These are phyloP conservation scores for Eupeodes latifasciatus DNA, from an alignment of 2,888 invertebrate species.

Conservation along the genomic window DNA sequence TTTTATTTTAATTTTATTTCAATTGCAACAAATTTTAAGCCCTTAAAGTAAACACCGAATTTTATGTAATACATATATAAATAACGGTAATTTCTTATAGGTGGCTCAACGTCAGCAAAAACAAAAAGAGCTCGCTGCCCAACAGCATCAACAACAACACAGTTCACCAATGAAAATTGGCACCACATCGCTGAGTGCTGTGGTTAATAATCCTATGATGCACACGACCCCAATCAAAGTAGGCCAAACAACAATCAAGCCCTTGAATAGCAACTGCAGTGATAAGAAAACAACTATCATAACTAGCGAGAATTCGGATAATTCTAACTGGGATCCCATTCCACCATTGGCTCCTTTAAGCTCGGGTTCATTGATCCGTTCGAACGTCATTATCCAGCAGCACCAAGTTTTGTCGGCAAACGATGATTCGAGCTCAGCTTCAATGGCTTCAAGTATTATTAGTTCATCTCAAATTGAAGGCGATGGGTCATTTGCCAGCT, in stretches of 20 bases:
- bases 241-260: constrained; percentile 83
- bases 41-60: no score
- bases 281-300: constrained; percentile 81
- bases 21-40: neutral
- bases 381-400: constrained; percentile 67
- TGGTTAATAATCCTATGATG: constrained; percentile 83
- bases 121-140: constrained; percentile 86
- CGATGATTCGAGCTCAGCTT: constrained; percentile 84
- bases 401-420: constrained; percentile 69
- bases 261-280: constrained; percentile 79
- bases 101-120: constrained; percentile 89
- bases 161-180: constrained; percentile 81
- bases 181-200: constrained; percentile 82
- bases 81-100: constrained; percentile 81
- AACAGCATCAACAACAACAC: constrained; percentile 79
- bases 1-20: neutral
- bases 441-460: constrained; percentile 86
- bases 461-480: constrained; percentile 84
- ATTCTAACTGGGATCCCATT: constrained; percentile 81
- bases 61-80: no score
- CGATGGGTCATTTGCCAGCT: constrained; percentile 87
- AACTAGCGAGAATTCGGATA: constrained; percentile 77
- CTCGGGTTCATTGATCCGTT: constrained; percentile 77
- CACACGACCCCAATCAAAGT: constrained; percentile 83
- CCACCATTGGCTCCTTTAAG: constrained; percentile 83